phyloP scores from a whole-genome alignment of 2,113 vertebrate genomes.

The Chaetodon auriga region DNA sequence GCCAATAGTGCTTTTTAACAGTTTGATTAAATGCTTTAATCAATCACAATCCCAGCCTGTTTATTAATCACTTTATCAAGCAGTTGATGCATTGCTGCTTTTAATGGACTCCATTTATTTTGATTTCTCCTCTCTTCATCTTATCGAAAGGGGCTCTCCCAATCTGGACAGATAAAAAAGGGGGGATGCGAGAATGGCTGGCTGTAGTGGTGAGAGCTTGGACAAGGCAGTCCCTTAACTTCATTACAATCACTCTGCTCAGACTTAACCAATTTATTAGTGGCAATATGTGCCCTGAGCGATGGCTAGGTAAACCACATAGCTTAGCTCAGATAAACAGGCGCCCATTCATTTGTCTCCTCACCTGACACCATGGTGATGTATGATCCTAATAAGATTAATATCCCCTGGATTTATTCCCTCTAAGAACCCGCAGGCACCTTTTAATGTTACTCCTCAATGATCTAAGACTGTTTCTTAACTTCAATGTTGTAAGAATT shows the following conservation, averaged over 20 bases:
- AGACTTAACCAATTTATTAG: conserved; percentile 97
- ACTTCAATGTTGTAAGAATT: conserved; percentile 31
- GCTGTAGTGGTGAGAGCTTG: conserved; percentile 81
- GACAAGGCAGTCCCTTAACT: conserved; percentile 86
- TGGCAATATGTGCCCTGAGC: conserved; percentile 87
- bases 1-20: conserved; percentile 93
- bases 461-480: conserved; percentile 61
- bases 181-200: conserved; percentile 79
- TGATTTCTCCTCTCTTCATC: conserved; percentile 98
- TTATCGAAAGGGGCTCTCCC: conserved; percentile 94
- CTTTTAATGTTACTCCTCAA: conserved; percentile 72
- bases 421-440: conserved; percentile 63
- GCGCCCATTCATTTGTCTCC: conserved; percentile 95
- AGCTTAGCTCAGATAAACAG: conserved; percentile 97
- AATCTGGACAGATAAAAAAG: conserved; percentile 93
- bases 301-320: conserved; percentile 90
- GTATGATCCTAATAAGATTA: conserved; percentile 97
- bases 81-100: conserved; percentile 99
- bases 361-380: conserved; percentile 96
- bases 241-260: conserved; percentile 91
- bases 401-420: conserved; percentile 85
- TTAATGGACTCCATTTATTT: conserved; percentile 99
- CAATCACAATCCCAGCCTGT: conserved; percentile 97
- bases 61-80: conserved; percentile 99
- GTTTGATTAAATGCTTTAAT: conserved; percentile 99